These are phyloP conservation scores for Cydia strobilella DNA, from an alignment of 1,140 invertebrate species.

Conservation along the genomic window DNA sequence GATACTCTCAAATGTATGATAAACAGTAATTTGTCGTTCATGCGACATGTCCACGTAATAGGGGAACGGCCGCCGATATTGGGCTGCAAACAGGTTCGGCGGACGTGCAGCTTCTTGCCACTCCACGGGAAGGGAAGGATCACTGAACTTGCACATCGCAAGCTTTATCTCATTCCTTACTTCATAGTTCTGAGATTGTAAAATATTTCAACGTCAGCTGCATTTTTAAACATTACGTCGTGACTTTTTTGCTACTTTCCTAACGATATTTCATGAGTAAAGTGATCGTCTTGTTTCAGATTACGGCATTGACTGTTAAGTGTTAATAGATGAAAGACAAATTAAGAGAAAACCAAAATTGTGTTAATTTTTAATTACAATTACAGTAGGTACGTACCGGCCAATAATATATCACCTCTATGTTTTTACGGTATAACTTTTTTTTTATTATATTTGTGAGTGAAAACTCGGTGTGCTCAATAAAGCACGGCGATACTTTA, in stretches of 20 bases:
- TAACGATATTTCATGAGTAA: background rate
- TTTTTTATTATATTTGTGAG: too few relatives aligned
- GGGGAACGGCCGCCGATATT: slow-evolving; percentile 55
- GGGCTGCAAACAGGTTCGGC: slow-evolving; percentile 72
- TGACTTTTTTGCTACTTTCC: background rate
- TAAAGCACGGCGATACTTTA: too few relatives aligned
- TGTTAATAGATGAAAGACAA: too few relatives aligned
- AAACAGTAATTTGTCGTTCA: slow-evolving; percentile 51
- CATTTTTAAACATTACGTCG: slow-evolving; percentile 10
- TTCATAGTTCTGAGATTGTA: slow-evolving; percentile 70
- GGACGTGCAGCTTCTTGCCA: slow-evolving; percentile 71
- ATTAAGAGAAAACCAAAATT: too few relatives aligned
- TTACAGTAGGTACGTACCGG: too few relatives aligned
- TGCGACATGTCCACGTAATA: slow-evolving; percentile 47
- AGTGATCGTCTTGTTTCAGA: too few relatives aligned
- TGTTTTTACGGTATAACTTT: too few relatives aligned
- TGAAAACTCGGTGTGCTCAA: too few relatives aligned
- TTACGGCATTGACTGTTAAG: too few relatives aligned
- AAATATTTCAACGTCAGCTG: slow-evolving; percentile 54
- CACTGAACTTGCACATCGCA: slow-evolving; percentile 74
- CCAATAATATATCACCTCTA: too few relatives aligned
- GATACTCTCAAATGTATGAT: slow-evolving; percentile 53
- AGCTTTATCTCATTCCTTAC: slow-evolving; percentile 58
- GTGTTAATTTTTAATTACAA: too few relatives aligned
- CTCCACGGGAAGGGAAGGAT: slow-evolving; percentile 69